Base-by-base conservation (phyloP, 2,888 invertebrate genomes). In the Sinelater perroti region DNA sequence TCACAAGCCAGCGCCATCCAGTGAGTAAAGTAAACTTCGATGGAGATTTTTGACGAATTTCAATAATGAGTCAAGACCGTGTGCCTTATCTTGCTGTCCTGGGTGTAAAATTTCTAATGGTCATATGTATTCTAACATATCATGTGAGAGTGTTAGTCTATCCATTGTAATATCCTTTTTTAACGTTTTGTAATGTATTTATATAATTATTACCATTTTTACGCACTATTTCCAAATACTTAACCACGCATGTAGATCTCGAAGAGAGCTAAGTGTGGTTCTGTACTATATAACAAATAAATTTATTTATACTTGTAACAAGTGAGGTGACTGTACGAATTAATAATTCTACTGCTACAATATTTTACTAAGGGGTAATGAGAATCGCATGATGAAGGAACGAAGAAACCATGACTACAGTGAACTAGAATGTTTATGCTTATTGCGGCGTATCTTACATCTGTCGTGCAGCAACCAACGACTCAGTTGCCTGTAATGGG, bases 41-140 rank as follows among this genome's bases (percentile, higher is more conserved):
- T 31, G 16, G 47, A 18, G 56, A 56, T 51, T 56, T 56, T 45
- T 56, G 56, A 56, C 56, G 11, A 49, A 49, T 31, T 35, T 14
- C 36, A 28, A 38, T 33, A 31, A 26, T 26, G 20, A 26, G 20
- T 35, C 4, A 56, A 50, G 31, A 50, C 33, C 14, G 35, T 20
- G 56, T 56, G 56, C 56, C 56, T 56, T 56, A 51, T 7, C 40
- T 26, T 26, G 13, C 40, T 24, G 40, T 40, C 40, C 24, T 40
- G 10, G 24, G 20, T 20, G 13, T 40, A 18, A 40, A 40, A 24
- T 11, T 40, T 24, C 14, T 35, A 18, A 40, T 40, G 14, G 14
- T 38, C 38, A 38, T 21, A 38, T 38, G 21, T 38, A 40, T 38
- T 21, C 13, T 40, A 40, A 40, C 40, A 40, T 40, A 40, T 40